Evolutionary conservation across 1,140 invertebrate genomes (phyloP).

Genomic region (Nebria ingens): DNA sequence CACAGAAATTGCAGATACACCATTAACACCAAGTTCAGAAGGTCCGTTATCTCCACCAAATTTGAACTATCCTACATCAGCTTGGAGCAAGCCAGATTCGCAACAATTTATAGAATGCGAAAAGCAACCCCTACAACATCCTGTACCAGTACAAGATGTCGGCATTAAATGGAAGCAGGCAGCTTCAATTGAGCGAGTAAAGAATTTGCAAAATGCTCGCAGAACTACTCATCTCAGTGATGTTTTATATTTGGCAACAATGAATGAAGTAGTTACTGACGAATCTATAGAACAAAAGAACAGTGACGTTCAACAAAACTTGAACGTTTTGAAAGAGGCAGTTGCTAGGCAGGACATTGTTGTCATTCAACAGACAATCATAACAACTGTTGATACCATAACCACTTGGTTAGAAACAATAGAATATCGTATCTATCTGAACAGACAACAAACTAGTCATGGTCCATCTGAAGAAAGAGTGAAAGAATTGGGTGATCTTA

Average conservation of each 20-base stretch:
- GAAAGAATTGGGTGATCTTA: conserved; percentile 35
- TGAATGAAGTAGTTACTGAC: conserved; percentile 43
- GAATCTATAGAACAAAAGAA: conserved; percentile 42
- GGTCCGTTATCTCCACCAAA: conserved; percentile 22
- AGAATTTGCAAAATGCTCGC: conserved; percentile 39
- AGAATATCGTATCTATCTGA: conserved; percentile 62
- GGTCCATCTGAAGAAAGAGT: conserved; percentile 39
- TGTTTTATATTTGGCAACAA: conserved; percentile 46
- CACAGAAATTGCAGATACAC: conserved; percentile 32
- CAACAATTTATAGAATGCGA: conserved; percentile 17
- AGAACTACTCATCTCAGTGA: conserved; percentile 42
- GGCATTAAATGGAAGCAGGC: conserved; percentile 30
- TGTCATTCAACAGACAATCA: conserved; percentile 54
- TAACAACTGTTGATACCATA: conserved; percentile 65
- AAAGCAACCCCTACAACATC: conserved; percentile 12
- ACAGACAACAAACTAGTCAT: conserved; percentile 44
- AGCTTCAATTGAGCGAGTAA: conserved; percentile 39
- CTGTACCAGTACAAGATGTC: conserved; percentile 22
- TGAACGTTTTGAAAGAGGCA: conserved; percentile 50
- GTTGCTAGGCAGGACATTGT: conserved; percentile 48
- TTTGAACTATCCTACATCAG: conserved; percentile 13
- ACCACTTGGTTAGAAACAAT: conserved; percentile 73
- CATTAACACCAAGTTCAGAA: conserved; percentile 29
- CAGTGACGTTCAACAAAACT: conserved; percentile 42
- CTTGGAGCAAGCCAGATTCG: conserved; percentile 15